Percentiles rank a stretch among this genome's conserved stretches.
Conservation (phyloP, 2,113 vertebrate genomes). For the Strix aluco region DNA sequence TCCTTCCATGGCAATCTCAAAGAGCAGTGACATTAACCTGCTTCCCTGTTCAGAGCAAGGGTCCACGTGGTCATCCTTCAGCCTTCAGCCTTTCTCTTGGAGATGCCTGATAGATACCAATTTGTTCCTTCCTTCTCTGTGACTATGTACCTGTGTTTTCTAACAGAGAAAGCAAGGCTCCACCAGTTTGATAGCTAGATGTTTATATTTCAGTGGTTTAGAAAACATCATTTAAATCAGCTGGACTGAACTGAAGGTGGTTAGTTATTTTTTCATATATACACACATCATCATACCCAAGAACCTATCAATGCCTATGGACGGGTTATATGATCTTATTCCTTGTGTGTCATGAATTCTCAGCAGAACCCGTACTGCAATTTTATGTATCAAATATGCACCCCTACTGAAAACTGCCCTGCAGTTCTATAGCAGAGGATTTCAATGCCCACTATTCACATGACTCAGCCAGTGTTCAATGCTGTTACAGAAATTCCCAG, state of each 20-base stretch:
- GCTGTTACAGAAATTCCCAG: not conserved
- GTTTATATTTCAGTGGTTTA: not conserved
- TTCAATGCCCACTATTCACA: not conserved
- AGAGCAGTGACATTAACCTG: not conserved
- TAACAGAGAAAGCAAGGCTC: not conserved
- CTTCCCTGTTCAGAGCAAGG: not conserved
- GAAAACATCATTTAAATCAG: not conserved
- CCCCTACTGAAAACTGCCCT: not conserved
- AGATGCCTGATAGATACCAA: rapidly evolving
- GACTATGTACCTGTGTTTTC: not conserved
- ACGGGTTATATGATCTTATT: not conserved
- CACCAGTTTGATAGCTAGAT: not conserved
- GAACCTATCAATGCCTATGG: not conserved
- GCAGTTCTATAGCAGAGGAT: not conserved
- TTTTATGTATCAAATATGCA: not conserved
- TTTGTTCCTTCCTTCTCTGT: not conserved
- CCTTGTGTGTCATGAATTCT: not conserved
- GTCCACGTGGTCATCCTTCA: not conserved
- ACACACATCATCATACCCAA: not conserved
- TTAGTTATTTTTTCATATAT: not conserved
- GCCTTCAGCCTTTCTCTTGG: not conserved
- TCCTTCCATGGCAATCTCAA: not conserved
- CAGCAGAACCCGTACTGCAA: not conserved
- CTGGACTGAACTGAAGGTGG: not conserved
- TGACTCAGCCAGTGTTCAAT: not conserved